phyloP scores from a whole-genome alignment of 2,797 vertebrate genomes.

The Enteromius thamalakanensis region DNA sequence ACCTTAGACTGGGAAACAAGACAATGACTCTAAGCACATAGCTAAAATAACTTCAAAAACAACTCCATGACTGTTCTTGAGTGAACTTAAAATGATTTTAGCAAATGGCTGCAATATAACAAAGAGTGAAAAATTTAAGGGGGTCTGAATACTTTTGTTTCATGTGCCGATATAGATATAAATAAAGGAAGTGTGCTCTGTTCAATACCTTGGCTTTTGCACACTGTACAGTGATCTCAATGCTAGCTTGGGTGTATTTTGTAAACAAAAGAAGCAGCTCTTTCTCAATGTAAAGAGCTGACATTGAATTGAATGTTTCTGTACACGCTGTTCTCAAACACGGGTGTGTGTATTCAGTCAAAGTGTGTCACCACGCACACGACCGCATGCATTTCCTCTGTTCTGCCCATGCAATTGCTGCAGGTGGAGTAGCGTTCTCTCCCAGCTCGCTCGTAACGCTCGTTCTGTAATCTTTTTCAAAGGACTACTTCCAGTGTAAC shows the following conservation, averaged over 20 bases:
- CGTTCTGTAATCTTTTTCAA: neutral
- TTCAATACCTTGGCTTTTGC: neutral
- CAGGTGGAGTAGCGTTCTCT: slow-evolving; percentile 1
- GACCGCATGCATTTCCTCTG: neutral
- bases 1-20: too few relatives aligned
- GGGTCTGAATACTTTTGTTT: too few relatives aligned
- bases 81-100: too few relatives aligned
- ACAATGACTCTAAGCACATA: too few relatives aligned
- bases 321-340: neutral
- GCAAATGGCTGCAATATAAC: too few relatives aligned
- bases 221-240: neutral
- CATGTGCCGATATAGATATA: too few relatives aligned
- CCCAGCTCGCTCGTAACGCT: too few relatives aligned
- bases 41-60: too few relatives aligned
- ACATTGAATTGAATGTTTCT: neutral
- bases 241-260: neutral
- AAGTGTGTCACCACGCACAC: neutral
- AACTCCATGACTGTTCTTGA: too few relatives aligned
- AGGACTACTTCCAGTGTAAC: slow-evolving; percentile 18
- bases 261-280: neutral
- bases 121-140: too few relatives aligned
- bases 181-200: neutral
- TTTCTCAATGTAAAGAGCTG: neutral
- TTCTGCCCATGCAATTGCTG: neutral
- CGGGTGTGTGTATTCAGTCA: slow-evolving; percentile 1